Conservation (phyloP, 2,888 invertebrate genomes). For the Caenorhabditis panamensis region DNA sequence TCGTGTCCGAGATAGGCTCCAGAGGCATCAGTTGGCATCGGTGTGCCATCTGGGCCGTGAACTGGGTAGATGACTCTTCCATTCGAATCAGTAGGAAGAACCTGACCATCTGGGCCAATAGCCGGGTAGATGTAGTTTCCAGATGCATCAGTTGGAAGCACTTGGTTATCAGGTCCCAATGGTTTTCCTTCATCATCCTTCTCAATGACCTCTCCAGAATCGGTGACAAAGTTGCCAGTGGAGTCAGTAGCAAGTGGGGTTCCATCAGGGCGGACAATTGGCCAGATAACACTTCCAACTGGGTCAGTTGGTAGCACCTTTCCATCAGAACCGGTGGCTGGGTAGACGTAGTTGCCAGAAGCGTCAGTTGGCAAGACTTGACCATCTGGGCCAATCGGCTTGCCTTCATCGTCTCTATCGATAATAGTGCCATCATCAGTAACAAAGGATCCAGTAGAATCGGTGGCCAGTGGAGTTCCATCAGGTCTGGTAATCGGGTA, state of each 20-base stretch:
- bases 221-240: slow-evolving; percentile 31
- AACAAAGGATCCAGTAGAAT: slow-evolving; percentile 50
- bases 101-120: slow-evolving; percentile 45
- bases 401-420: not conserved
- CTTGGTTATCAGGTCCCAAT: slow-evolving; percentile 36
- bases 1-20: slow-evolving; percentile 51
- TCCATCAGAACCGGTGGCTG: slow-evolving; percentile 7
- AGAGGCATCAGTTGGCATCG: slow-evolving; percentile 45
- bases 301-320: slow-evolving; percentile 52
- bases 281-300: slow-evolving; percentile 32
- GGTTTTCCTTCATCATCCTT: slow-evolving; percentile 53
- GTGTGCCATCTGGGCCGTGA: slow-evolving; percentile 54
- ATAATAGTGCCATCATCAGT: slow-evolving; percentile 6
- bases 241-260: slow-evolving; percentile 55
- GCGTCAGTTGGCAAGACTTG: slow-evolving; percentile 56
- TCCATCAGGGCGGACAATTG: slow-evolving; percentile 44
- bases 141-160: slow-evolving; percentile 59
- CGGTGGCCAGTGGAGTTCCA: slow-evolving; percentile 49
- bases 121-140: slow-evolving; percentile 65
- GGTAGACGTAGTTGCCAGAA: slow-evolving; percentile 43
- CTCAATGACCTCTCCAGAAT: slow-evolving; percentile 37
- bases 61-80: slow-evolving; percentile 62
- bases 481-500: slow-evolving; percentile 41
- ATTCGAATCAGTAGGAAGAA: slow-evolving; percentile 69
- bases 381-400: slow-evolving; percentile 12